These are phyloP conservation scores for Papio anubis DNA, from an alignment of 2,113 vertebrate genomes.

Conservation along the genomic window DNA sequence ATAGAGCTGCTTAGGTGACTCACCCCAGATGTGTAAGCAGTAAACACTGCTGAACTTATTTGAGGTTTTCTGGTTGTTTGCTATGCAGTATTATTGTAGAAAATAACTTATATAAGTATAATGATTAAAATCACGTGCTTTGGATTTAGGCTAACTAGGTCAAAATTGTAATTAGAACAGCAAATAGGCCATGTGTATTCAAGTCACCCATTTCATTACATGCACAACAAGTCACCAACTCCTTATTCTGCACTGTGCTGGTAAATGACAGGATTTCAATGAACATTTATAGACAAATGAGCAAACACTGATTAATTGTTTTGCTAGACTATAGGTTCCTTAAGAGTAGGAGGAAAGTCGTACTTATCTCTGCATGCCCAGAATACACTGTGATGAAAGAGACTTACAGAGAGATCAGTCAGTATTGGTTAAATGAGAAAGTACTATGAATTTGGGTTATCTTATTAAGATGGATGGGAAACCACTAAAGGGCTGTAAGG, in stretches of 20 bases:
- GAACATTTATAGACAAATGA: background rate
- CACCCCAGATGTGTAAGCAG: background rate
- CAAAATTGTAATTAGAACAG: background rate
- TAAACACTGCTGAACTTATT: background rate
- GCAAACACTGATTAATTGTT: background rate
- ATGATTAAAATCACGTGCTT: background rate
- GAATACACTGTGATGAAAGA: background rate
- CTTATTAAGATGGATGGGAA: constrained; percentile 25
- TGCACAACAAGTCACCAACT: background rate
- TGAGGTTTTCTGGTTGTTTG: background rate
- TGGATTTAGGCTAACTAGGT: background rate
- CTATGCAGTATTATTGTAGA: background rate
- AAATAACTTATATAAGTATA: background rate
- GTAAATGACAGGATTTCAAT: background rate
- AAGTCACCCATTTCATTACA: background rate
- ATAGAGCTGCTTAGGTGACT: background rate
- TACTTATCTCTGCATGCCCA: background rate
- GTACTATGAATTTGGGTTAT: background rate
- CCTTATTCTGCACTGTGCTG: background rate
- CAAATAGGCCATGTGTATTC: background rate
- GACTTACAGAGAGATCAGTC: background rate
- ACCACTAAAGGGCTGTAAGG: background rate
- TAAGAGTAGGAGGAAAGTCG: background rate
- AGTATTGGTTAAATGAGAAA: background rate
- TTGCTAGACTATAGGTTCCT: background rate